Percentiles rank a stretch among this genome's conserved stretches.
Evolutionary conservation across 2,797 vertebrate genomes (phyloP).

Genomic region (Pagetopsis macropterus): DNA sequence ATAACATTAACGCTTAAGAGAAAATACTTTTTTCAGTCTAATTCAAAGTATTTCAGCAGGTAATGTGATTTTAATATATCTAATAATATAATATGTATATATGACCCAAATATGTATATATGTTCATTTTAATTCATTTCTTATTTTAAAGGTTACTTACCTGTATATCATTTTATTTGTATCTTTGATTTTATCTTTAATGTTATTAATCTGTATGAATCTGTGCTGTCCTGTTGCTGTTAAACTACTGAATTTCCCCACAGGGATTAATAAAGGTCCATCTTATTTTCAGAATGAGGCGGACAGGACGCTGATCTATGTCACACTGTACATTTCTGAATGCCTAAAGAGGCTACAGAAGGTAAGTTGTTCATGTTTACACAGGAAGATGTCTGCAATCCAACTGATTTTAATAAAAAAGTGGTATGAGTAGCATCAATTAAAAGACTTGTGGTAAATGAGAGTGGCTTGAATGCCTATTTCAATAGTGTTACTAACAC

Average conservation of each 20-base stretch:
- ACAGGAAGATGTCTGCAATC: background rate
- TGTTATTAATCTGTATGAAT: no score
- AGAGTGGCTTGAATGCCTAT: conserved; percentile 3
- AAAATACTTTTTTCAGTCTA: background rate
- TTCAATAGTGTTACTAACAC: conserved; percentile 1
- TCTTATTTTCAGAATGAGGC: conserved; percentile 90
- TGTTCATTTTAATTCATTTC: no score
- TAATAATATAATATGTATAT: no score
- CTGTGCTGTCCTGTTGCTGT: no score
- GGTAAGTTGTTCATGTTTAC: conserved; percentile 77
- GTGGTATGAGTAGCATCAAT: background rate
- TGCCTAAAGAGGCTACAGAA: conserved; percentile 98
- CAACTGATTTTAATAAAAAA: background rate
- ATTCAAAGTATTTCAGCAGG: background rate
- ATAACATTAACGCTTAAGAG: background rate
- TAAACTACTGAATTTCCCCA: no score
- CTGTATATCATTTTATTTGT: no score
- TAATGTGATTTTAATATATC: conserved; percentile 8
- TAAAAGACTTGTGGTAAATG: background rate
- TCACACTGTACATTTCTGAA: conserved; percentile 98
- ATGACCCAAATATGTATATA: no score
- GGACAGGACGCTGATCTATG: conserved; percentile 96
- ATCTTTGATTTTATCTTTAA: no score
- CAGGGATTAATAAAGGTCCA: no score
- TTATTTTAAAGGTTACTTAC: no score